Conservation (phyloP, 2,113 vertebrate genomes). For the Platichthys stellatus region DNA sequence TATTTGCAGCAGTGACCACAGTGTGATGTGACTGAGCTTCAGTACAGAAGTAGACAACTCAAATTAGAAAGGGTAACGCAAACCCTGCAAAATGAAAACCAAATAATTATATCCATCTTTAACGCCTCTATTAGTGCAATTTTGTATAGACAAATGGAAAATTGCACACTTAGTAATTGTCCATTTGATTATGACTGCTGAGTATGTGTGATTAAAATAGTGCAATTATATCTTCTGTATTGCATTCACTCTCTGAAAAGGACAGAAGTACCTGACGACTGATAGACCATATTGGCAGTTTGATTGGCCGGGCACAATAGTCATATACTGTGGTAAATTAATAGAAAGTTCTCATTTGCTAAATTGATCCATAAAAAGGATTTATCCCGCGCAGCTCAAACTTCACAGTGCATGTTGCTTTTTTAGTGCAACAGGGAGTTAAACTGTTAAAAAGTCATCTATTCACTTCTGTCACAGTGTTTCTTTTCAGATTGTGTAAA, state of each 20-base stretch:
- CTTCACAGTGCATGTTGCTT: constrained; percentile 47
- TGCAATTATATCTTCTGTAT: constrained; percentile 74
- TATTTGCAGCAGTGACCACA: constrained; percentile 30
- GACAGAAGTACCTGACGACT: constrained; percentile 48
- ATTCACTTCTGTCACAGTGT: constrained; percentile 33
- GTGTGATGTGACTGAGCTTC: constrained; percentile 6
- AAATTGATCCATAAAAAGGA: constrained; percentile 64
- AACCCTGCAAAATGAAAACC: constrained; percentile 63
- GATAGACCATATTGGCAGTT: constrained; percentile 19
- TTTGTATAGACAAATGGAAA: constrained; percentile 64
- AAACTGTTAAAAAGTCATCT: constrained; percentile 52
- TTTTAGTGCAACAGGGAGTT: constrained; percentile 23
- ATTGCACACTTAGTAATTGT: constrained; percentile 71
- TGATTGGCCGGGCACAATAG: constrained; percentile 57
- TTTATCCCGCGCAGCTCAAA: constrained; percentile 40
- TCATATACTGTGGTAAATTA: constrained; percentile 43
- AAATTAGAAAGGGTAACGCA: constrained; percentile 62
- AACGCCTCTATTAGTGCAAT: constrained; percentile 69
- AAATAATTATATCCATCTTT: constrained; percentile 74
- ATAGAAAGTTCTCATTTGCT: constrained; percentile 49
- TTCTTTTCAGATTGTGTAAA: constrained; percentile 53
- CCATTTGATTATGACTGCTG: constrained; percentile 73
- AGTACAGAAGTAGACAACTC: constrained; percentile 28
- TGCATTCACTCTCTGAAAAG: constrained; percentile 53
- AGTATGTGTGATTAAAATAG: constrained; percentile 75